Conservation (phyloP, 2,888 invertebrate genomes). For the Drosophila mettleri region DNA sequence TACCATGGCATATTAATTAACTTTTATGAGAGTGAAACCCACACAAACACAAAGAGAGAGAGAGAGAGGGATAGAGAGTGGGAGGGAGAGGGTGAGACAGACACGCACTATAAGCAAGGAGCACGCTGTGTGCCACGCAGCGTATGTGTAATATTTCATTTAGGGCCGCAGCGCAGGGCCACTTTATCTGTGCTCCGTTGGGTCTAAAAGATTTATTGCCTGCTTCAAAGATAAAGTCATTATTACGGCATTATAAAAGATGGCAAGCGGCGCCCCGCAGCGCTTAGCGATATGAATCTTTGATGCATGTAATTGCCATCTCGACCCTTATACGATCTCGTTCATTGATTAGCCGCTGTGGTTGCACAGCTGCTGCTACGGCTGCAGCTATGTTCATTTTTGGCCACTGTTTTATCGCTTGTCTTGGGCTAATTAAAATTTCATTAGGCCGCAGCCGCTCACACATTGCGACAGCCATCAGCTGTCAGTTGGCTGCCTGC, state of each 20-base stretch:
- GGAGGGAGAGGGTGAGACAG: too few relatives aligned
- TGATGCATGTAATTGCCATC: conserved; percentile 76
- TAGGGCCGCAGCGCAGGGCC: conserved; percentile 28
- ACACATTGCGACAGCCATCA: conserved; percentile 44
- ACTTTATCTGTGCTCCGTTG: conserved; percentile 64
- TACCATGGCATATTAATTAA: conserved; percentile 73
- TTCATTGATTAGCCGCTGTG: conserved; percentile 46
- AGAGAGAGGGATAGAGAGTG: too few relatives aligned
- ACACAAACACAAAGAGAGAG: conserved; percentile 7
- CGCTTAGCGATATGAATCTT: conserved; percentile 79
- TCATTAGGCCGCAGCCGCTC: conserved; percentile 59
- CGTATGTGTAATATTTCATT: conserved; percentile 76
- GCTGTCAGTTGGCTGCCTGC: conserved; percentile 13
- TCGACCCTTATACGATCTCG: conserved; percentile 46
- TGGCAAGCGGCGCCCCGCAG: conserved; percentile 56
- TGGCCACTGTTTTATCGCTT: conserved; percentile 63
- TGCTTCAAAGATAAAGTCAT: conserved; percentile 79
- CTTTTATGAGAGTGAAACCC: conserved; percentile 65
- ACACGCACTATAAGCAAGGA: conserved; percentile 1
- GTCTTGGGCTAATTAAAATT: conserved; percentile 78
- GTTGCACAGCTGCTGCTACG: not conserved
- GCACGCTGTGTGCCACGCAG: conserved; percentile 13
- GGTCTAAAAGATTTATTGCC: conserved; percentile 73
- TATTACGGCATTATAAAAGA: conserved; percentile 78
- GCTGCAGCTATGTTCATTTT: conserved; percentile 59